Conservation (phyloP, 23 tunicate genomes). For the Diplosoma virens region DNA sequence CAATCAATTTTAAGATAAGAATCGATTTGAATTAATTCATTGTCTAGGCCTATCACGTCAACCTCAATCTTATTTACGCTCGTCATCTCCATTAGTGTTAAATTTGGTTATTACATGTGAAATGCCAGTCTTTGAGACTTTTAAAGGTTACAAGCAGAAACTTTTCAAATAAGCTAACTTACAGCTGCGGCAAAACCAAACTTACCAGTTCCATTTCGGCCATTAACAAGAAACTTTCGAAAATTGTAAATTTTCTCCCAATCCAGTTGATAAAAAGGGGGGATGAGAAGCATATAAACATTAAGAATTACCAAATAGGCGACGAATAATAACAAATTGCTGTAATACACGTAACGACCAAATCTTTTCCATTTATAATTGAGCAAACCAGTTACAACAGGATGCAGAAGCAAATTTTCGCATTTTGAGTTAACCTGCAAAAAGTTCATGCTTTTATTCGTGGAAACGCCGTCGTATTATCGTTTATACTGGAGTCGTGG, state of each 20-base stretch:
- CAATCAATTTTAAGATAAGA: no score
- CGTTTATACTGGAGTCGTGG: no score
- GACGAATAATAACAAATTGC: conserved; percentile 52
- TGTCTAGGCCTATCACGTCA: no score
- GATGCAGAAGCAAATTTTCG: conserved; percentile 78
- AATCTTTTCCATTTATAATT: conserved; percentile 89
- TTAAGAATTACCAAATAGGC: conserved; percentile 65
- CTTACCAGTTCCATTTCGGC: conserved; percentile 30
- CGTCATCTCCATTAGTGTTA: no score
- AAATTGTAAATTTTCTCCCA: conserved; percentile 47
- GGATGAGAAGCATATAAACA: conserved; percentile 83
- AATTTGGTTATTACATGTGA: no score
- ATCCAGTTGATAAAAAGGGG: conserved; percentile 71
- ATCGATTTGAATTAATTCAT: no score
- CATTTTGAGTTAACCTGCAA: conserved; percentile 82
- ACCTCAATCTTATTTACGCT: no score
- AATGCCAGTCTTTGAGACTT: no score
- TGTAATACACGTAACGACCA: conserved; percentile 90
- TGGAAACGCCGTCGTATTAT: no score
- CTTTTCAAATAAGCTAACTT: no score
- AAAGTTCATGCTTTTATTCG: no score
- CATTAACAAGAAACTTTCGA: conserved; percentile 1
- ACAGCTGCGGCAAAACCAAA: not conserved
- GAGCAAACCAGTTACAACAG: conserved; percentile 87
- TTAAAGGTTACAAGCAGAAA: no score